Evolutionary conservation across 92 coral and sea anemone genomes (phyloP), one percentile per base, ranked within the genome.

Genomic region (Virgularia gustaviana): DNA sequence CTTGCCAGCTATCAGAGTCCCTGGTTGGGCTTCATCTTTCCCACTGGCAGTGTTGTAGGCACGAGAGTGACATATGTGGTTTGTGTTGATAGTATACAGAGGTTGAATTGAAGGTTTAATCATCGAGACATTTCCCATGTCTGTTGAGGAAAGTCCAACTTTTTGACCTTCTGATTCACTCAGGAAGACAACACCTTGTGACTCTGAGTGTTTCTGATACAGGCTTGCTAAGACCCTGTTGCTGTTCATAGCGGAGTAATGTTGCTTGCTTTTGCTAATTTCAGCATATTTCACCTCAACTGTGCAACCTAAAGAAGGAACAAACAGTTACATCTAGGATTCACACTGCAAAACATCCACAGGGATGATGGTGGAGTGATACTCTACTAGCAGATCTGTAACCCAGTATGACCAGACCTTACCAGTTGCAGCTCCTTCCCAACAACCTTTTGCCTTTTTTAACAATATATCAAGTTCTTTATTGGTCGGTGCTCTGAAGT

Each of bases 171-270:
- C 80, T 9, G 65, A 57, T 55, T 63, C 71, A 59, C 49, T 75
- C 30, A 72, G 49, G 72, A 84, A 92, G 53, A 62, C 59, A 32
- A 86, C 84, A 24, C 96, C 98, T 16, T 89, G 62, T n/a, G 77
- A 76, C 65, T 89, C 90, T 3, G 98, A 92, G 85, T 92, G 82
- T 23, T 79, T 72, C 75, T 92, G 88, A 64, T 92, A 92, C 19
- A 86, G 67, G 33, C 71, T 49, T 23, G 96, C 98, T 70, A 92
- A 78, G 37, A 81, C 80, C 36, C 77, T 67, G 75, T 86, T 89
- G 61, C 80, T 65, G 23, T 73, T 83, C 65, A 94, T 30, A 51
- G 90, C 75, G n/a, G 63, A 57, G 25, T 89, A 85, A 10, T 49
- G 37, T 10, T 10, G 28, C 23, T 29, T 31, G 5, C 47, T 49